These are phyloP conservation scores for Nycticebus coucang DNA, from an alignment of 2,113 vertebrate genomes.

Conservation along the genomic window DNA sequence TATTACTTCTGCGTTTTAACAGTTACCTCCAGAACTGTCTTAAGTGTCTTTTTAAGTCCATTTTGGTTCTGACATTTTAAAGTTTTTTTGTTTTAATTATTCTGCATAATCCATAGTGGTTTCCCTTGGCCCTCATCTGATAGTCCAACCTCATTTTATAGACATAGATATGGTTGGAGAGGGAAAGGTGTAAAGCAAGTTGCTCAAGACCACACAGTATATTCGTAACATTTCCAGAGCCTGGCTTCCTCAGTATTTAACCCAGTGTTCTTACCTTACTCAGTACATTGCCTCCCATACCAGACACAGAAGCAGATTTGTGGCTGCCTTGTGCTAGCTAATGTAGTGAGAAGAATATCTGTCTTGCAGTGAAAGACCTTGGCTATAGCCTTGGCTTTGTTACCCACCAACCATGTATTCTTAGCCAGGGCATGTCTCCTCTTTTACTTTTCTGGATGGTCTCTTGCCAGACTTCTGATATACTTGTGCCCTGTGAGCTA, in stretches of 20 bases:
- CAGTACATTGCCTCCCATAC: background rate
- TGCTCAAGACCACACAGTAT: background rate
- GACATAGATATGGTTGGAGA: background rate
- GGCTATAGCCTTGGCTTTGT: background rate
- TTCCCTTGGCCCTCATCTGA: background rate
- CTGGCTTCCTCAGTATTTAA: background rate
- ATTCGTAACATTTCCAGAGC: background rate
- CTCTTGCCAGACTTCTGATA: background rate
- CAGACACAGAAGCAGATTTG: background rate
- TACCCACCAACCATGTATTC: background rate
- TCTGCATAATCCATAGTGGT: background rate
- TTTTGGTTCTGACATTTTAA: conserved; percentile 28
- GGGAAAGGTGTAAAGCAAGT: background rate
- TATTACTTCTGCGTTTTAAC: conserved; percentile 14
- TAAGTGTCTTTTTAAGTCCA: conserved; percentile 15
- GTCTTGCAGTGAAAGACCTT: background rate
- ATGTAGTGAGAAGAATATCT: background rate
- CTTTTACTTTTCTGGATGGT: background rate
- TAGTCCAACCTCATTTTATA: background rate
- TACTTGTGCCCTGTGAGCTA: background rate
- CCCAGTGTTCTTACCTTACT: background rate
- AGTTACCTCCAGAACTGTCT: background rate
- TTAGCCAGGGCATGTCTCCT: background rate
- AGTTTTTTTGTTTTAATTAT: background rate
- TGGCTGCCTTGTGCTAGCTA: background rate